Evolutionary conservation across 1,140 invertebrate species (phyloP).

Genomic region (Drosophila baimaii): DNA sequence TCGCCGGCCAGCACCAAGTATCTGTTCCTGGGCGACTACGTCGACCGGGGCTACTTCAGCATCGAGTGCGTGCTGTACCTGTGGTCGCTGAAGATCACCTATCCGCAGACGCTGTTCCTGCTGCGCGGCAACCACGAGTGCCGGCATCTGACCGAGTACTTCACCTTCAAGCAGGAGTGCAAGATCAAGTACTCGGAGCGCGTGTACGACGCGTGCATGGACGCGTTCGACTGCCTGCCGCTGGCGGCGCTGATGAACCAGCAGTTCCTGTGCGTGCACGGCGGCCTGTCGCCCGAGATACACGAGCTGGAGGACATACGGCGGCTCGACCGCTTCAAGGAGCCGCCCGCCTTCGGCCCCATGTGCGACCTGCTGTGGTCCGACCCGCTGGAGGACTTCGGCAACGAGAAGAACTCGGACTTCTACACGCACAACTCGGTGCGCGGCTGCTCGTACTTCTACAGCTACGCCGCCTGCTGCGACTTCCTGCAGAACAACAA

Average conservation of each 20-base stretch:
- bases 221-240: slow-evolving; percentile 99
- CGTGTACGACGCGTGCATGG: slow-evolving; percentile 99
- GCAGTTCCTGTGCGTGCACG: slow-evolving; percentile 99
- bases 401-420: slow-evolving; percentile 99
- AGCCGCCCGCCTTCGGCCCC: slow-evolving; percentile 99
- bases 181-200: slow-evolving; percentile 99
- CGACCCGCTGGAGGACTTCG: slow-evolving; percentile 99
- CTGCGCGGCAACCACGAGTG: slow-evolving; percentile 99
- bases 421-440: slow-evolving; percentile 99
- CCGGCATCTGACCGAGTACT: slow-evolving; percentile 99
- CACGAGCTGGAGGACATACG: slow-evolving; percentile 99
- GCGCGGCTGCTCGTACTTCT: slow-evolving; percentile 99
- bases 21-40: slow-evolving; percentile 99
- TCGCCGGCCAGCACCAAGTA: slow-evolving; percentile 99
- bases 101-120: slow-evolving; percentile 98
- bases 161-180: slow-evolving; percentile 99
- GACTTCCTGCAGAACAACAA: slow-evolving; percentile 99
- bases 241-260: slow-evolving; percentile 99
- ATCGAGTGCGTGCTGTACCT: slow-evolving; percentile 98
- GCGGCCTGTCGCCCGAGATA: slow-evolving; percentile 99
- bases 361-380: slow-evolving; percentile 99
- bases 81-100: slow-evolving; percentile 99
- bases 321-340: slow-evolving; percentile 99
- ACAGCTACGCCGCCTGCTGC: slow-evolving; percentile 99
- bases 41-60: slow-evolving; percentile 93